These are phyloP conservation scores for Megalonaias nervosa DNA, from an alignment of 1,140 invertebrate species.

Conservation along the genomic window DNA sequence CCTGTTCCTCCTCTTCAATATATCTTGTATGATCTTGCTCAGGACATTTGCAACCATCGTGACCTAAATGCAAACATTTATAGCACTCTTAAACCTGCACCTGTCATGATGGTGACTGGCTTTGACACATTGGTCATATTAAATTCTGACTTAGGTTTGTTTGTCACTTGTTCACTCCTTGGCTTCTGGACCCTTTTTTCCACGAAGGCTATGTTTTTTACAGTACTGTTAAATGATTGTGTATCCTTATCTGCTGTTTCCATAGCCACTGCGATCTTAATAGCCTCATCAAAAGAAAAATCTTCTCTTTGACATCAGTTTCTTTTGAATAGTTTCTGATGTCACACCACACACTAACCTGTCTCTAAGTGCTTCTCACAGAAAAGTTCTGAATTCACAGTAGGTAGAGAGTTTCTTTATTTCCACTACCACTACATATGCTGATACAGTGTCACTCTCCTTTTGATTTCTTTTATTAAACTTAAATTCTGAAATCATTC, in stretches of 20 bases:
- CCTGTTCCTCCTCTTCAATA: background rate
- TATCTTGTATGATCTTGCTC: background rate
- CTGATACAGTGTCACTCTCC: constrained; percentile 10
- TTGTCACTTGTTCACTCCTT: background rate
- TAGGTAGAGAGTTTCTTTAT: background rate
- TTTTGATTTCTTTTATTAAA: constrained; percentile 22
- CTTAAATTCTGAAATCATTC: constrained; percentile 8
- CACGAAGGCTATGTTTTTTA: background rate
- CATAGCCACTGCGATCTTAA: constrained; percentile 19
- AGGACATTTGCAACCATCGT: constrained; percentile 1
- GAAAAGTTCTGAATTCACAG: constrained; percentile 13
- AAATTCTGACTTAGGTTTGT: background rate
- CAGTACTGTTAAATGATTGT: background rate
- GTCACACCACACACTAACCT: constrained; percentile 3
- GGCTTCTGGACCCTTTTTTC: constrained; percentile 1
- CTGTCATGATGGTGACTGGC: constrained; percentile 2
- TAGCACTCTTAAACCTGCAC: constrained; percentile 1
- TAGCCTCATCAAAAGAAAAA: constrained; percentile 9
- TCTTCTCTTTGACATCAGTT: constrained; percentile 2
- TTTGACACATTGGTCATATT: background rate
- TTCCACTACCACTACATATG: constrained; percentile 1
- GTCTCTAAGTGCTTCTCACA: constrained; percentile 8
- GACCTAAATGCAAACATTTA: constrained; percentile 7
- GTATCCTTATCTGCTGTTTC: constrained; percentile 20
- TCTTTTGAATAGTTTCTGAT: constrained; percentile 13